Base-by-base conservation (phyloP, 2,113 vertebrate species). In the Callionymus lyra region DNA sequence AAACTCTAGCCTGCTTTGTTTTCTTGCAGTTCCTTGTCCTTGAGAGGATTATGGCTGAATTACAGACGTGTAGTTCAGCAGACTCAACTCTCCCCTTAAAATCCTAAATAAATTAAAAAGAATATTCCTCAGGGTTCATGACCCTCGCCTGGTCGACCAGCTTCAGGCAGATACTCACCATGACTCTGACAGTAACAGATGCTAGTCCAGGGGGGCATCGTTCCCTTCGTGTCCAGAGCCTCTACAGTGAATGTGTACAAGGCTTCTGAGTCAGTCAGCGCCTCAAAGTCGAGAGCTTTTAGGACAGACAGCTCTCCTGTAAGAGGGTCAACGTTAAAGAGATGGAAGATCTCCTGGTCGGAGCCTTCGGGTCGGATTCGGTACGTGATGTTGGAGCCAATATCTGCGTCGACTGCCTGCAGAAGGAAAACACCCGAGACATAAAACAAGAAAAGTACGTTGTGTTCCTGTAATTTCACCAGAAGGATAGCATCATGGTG, bases 361-460 rank as follows among this genome's bases (percentile, higher is more conserved):
- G 32, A 38, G 16, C 53, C 59, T 36, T 64, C 74, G 0, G 82
- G 85, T 64, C 88, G 84, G 70, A 99, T 94, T n/a, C 67, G 85
- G 34, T 96, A 98, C 2, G 88, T 92, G 58, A 95, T 74, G 41
- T 92, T 92, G 15, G 93, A 80, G 53, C 74, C 72, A 6, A 94
- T 85, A 72, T 99, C 95, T 27, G 82, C 73, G 4, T 99, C 95
- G 43, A 74, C 85, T 0, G 95, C 95, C 95, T 98, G 32, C 15
- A 52, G 42, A 34, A 19, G 38, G 31, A 63, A 46, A 18, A 14
- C 8, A 18, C 17, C 12, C 37, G 17, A 12, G 12, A 38, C 34
- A 15, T 12, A 59, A 34, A 38, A 39, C 2, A 31, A 17, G n/a
- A 10, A 16, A 31, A 11, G 33, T 40, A 41, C n/a, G n/a, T n/a